A percentile compares a stretch with the other conserved stretches of the same genome.
Conservation (phyloP, 2,113 vertebrate genomes). For the Oryzias melastigma region DNA sequence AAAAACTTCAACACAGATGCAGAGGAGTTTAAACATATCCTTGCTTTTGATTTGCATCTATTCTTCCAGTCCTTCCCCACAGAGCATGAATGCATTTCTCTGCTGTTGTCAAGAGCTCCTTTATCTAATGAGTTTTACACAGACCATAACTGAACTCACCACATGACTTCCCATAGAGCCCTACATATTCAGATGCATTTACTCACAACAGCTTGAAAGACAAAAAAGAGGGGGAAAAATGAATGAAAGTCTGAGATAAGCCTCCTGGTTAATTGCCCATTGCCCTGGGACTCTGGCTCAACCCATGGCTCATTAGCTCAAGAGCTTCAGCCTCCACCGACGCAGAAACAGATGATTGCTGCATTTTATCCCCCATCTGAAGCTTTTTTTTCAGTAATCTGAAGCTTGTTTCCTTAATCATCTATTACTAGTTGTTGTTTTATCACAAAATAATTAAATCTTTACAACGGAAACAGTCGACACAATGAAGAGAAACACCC, state of each 20-base stretch:
- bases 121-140: constrained; percentile 33
- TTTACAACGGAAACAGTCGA: constrained; percentile 13
- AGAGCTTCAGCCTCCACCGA: constrained; percentile 37
- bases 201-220: constrained; percentile 18
- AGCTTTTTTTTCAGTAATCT: constrained; percentile 33
- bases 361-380: constrained; percentile 33
- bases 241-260: constrained; percentile 32
- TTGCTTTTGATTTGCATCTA: background rate
- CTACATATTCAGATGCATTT: constrained; percentile 11
- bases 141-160: constrained; percentile 7
- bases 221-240: background rate
- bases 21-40: constrained; percentile 3
- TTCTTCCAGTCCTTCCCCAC: constrained; percentile 10
- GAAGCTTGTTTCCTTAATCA: constrained; percentile 51
- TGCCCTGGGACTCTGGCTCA: constrained; percentile 53
- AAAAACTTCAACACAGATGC: background rate
- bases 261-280: constrained; percentile 63
- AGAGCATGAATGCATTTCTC: constrained; percentile 1
- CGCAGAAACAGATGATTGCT: constrained; percentile 32
- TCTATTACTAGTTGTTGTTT: constrained; percentile 52
- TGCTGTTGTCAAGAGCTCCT: constrained; percentile 8
- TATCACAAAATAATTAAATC: constrained; percentile 44
- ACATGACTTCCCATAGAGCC: constrained; percentile 15
- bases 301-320: constrained; percentile 57
- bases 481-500: background rate